phyloP scores from a whole-genome alignment of 1,140 invertebrate genomes.

The Drosophila lowei region DNA sequence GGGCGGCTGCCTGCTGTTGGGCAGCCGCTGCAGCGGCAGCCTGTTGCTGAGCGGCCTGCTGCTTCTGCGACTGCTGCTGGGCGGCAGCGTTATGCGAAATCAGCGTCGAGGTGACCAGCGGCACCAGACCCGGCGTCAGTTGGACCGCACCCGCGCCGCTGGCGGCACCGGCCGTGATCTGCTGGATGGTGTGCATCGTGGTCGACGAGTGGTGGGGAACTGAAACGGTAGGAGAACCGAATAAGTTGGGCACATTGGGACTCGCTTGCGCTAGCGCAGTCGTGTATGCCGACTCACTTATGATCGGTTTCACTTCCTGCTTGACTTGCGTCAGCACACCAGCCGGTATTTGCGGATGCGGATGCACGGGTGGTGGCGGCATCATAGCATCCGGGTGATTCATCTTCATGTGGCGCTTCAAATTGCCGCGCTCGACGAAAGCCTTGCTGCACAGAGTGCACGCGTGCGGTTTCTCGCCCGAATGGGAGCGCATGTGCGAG shows the following conservation, averaged over 20 bases:
- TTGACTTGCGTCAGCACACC: slow-evolving; percentile 81
- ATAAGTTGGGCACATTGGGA: slow-evolving; percentile 24
- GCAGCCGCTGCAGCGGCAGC: slow-evolving; percentile 58
- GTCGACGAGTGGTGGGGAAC: slow-evolving; percentile 77
- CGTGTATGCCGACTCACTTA: slow-evolving; percentile 74
- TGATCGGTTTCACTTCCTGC: slow-evolving; percentile 82
- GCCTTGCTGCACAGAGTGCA: slow-evolving; percentile 90
- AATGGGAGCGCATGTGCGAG: slow-evolving; percentile 94
- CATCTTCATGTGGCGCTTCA: slow-evolving; percentile 86
- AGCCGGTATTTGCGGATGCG: slow-evolving; percentile 82
- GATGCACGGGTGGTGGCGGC: slow-evolving; percentile 81
- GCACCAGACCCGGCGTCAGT: slow-evolving; percentile 73
- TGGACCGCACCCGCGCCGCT: slow-evolving; percentile 72
- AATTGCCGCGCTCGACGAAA: slow-evolving; percentile 90
- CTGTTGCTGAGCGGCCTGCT: slow-evolving; percentile 61
- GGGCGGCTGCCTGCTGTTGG: slow-evolving; percentile 64
- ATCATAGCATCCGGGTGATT: slow-evolving; percentile 83
- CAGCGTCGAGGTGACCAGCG: slow-evolving; percentile 78
- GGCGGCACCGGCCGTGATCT: slow-evolving; percentile 76
- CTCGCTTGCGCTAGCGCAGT: slow-evolving; percentile 26
- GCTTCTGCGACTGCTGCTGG: slow-evolving; percentile 72
- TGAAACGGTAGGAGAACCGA: slow-evolving; percentile 47
- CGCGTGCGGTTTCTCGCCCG: slow-evolving; percentile 91
- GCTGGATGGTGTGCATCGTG: slow-evolving; percentile 82
- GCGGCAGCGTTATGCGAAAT: slow-evolving; percentile 74